A percentile compares a stretch with the other conserved stretches of the same genome.
phyloP scores from a whole-genome alignment of 2,888 invertebrate species.

The Sympetrum striolatum region DNA sequence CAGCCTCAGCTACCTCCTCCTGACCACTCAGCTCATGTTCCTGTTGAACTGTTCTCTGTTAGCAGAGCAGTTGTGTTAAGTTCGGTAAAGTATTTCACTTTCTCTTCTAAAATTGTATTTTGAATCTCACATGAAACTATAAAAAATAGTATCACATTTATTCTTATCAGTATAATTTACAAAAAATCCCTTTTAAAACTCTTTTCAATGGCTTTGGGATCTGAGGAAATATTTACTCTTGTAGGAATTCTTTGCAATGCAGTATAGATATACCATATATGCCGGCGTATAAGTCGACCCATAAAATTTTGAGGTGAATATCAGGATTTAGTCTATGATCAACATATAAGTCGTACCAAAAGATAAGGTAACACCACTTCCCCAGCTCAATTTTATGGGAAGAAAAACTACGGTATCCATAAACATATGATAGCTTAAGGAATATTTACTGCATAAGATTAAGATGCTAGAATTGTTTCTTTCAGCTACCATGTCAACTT shows the following conservation, averaged over 20 bases:
- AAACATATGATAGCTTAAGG: too few species aligned
- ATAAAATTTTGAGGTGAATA: too few species aligned
- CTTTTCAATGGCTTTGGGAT: not conserved
- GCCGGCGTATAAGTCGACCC: too few species aligned
- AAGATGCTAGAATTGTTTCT: too few species aligned
- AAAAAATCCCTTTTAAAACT: not conserved
- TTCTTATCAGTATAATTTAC: not conserved
- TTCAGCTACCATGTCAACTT: too few species aligned
- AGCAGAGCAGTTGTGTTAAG: conserved; percentile 23
- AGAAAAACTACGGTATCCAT: too few species aligned
- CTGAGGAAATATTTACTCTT: not conserved
- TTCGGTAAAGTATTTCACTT: not conserved
- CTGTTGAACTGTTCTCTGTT: conserved; percentile 53
- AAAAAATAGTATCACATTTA: not conserved
- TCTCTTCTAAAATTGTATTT: not conserved
- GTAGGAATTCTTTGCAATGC: not conserved
- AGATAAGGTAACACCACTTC: too few species aligned
- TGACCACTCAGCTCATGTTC: conserved; percentile 46
- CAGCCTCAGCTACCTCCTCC: conserved; percentile 48
- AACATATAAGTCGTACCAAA: too few species aligned
- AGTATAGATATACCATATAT: too few species aligned
- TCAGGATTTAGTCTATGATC: too few species aligned
- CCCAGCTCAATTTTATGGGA: too few species aligned
- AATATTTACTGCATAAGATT: too few species aligned
- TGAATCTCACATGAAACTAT: not conserved